Evolutionary conservation across 2,888 invertebrate species (phyloP).

Genomic region (Tenthredo distinguenda): DNA sequence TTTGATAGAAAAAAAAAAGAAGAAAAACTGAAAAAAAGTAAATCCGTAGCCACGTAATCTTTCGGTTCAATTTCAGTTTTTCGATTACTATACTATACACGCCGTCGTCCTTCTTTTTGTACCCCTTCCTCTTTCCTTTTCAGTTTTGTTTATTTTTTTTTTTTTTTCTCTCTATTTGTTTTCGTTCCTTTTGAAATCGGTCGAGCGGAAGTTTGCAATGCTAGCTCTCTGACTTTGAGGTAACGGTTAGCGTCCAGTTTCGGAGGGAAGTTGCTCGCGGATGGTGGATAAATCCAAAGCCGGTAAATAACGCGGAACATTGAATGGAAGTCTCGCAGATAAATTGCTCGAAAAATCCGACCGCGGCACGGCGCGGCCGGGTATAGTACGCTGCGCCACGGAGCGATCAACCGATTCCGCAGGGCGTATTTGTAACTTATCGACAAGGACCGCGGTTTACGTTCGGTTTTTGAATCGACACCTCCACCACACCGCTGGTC

Average conservation of each 20-base stretch:
- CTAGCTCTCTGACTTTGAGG: constrained; percentile 23
- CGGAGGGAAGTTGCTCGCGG: neutral
- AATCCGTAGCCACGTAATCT: neutral
- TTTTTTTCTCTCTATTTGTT: neutral
- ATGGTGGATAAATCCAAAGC: constrained; percentile 38
- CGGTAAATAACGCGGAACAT: constrained; percentile 46
- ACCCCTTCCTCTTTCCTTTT: neutral
- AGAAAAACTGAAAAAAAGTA: too few relatives aligned
- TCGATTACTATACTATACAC: neutral
- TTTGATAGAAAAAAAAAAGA: neutral
- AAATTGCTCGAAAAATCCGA: constrained; percentile 41
- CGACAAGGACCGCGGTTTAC: neutral
- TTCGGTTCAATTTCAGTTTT: neutral
- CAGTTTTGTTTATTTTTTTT: neutral
- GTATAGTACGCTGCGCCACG: neutral
- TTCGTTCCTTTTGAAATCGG: neutral
- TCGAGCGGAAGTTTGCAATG: neutral
- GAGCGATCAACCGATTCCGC: constrained; percentile 13
- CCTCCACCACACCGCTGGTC: neutral
- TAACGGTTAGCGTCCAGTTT: neutral
- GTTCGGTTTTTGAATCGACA: constrained; percentile 12
- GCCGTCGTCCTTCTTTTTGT: neutral
- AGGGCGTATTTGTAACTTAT: constrained; percentile 29
- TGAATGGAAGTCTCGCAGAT: constrained; percentile 46
- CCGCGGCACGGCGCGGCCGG: neutral